Evolutionary conservation across 2,888 invertebrate genomes (phyloP).

Genomic region (Chromoteleia sp.): DNA sequence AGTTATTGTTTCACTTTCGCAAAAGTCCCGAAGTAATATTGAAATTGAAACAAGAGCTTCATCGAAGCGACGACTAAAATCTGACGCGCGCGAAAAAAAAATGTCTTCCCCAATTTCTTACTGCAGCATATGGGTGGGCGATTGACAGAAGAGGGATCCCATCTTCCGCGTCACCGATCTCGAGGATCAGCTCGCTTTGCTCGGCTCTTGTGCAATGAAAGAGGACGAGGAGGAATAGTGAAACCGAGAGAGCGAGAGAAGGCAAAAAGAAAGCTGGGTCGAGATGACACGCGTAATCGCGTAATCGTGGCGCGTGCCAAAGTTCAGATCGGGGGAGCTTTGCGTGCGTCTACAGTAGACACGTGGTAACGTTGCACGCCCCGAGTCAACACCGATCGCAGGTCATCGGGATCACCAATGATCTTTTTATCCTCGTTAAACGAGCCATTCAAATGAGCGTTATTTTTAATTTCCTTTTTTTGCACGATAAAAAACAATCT

Average conservation of each 20-base stretch:
- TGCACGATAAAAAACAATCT: conserved; percentile 6
- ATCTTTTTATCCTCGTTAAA: conserved; percentile 69
- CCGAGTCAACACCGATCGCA: conserved; percentile 79
- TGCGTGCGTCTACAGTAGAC: conserved; percentile 72
- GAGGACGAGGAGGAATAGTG: conserved; percentile 31
- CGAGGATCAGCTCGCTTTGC: conserved; percentile 37
- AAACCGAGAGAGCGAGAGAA: conserved; percentile 44
- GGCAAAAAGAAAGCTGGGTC: conserved; percentile 57
- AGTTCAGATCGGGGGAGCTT: conserved; percentile 83
- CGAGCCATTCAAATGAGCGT: conserved; percentile 33
- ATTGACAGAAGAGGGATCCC: conserved; percentile 44
- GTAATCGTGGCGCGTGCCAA: conserved; percentile 84
- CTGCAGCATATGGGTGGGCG: conserved; percentile 38
- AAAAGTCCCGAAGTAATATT: conserved; percentile 19
- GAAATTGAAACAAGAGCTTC: conserved; percentile 31
- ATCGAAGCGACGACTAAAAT: conserved; percentile 13
- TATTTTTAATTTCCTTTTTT: conserved; percentile 41
- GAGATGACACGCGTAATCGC: conserved; percentile 84
- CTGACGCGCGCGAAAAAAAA: conserved; percentile 27
- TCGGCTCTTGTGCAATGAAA: conserved; percentile 28
- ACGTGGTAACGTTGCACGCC: conserved; percentile 76
- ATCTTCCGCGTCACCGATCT: conserved; percentile 54
- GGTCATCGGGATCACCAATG: conserved; percentile 69
- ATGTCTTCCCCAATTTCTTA: conserved; percentile 36
- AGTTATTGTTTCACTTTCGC: conserved; percentile 16